Base-by-base conservation (phyloP, 1,140 invertebrate species). In the Drosophila setifemur region DNA sequence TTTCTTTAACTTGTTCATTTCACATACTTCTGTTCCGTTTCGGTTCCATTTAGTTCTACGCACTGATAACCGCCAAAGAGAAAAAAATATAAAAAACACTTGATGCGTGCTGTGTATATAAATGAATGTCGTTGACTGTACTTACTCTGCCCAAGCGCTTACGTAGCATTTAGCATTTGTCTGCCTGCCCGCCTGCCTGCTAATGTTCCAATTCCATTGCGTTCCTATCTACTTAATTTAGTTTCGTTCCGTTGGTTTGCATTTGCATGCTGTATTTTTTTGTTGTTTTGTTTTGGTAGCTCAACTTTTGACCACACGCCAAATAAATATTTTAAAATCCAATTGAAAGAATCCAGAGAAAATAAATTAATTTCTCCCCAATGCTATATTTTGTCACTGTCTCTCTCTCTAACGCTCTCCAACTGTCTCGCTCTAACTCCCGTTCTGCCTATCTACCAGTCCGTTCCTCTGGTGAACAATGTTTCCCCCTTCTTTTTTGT, bases 91-190 rank as follows among this genome's bases (percentile, higher is more conserved):
- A 11, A 31, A 21, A 35, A 23, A 12, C 8, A 61, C 31, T 37
- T 19, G 31, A 40, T 55, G 48, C 42, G 40, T 31, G 25, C 26
- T 21, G 8, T 57, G 61, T 69, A 69, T 12, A 69, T 69, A 68
- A 21, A 33, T 66, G 9, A 44, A 40, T 68, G 29, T 44, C 19
- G 48, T 53, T 45, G 25, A 40, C 31, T 61, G 54, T 66, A 43
- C 37, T 52, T 71, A 9, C 11, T 19, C 4, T 5, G 29, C 12
- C 25, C 21, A 39, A 48, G 39, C 33, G 45, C 50, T 49, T 78
- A 69, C 40, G 43, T 79, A 79, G 52, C 50, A 43, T 57, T 73
- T 55, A 60, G 63, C 39, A 69, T 70, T 49, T 39, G 16, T 57
- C 71, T 57, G 48, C 43, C 26, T 71, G 49, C 31, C 53, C 12